phyloP scores from a whole-genome alignment of 2,888 invertebrate genomes.

The Tenthredo mesomela region DNA sequence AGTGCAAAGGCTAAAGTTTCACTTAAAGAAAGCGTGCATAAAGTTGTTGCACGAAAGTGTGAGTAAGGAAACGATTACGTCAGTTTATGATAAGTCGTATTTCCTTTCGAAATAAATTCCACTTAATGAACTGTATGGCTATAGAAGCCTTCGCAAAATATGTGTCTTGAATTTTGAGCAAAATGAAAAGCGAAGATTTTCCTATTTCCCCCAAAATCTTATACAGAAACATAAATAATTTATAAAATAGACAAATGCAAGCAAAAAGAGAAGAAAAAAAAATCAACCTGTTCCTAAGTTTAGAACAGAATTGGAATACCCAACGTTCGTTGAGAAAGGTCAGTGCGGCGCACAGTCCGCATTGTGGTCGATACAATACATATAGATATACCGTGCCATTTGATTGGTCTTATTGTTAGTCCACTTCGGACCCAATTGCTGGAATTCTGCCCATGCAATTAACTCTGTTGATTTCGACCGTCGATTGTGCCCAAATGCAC shows the following conservation, averaged over 20 bases:
- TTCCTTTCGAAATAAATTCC: not conserved
- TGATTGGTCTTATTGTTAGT: constrained; percentile 31
- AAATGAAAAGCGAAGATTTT: not conserved
- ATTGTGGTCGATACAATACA: constrained; percentile 29
- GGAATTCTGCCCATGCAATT: not conserved
- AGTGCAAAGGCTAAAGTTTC: constrained; percentile 7
- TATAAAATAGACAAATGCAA: not conserved
- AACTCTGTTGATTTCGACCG: constrained; percentile 18
- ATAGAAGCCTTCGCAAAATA: not conserved
- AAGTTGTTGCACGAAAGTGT: not conserved
- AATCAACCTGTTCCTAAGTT: not conserved
- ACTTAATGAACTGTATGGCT: not conserved
- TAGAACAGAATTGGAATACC: constrained; percentile 36
- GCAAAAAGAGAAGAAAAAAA: not conserved
- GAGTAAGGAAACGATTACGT: not conserved
- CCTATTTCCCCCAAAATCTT: not conserved
- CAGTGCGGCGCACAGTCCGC: constrained; percentile 4
- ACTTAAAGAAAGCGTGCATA: constrained; percentile 25
- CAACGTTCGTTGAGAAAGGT: constrained; percentile 38
- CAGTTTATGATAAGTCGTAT: not conserved
- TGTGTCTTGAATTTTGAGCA: not conserved
- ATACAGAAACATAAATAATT: not conserved
- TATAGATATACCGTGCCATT: constrained; percentile 35
- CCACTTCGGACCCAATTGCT: constrained; percentile 19
- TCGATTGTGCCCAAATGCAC: not conserved